Evolutionary conservation across 2,888 invertebrate genomes (phyloP).

Genomic region (Acleris cristana): DNA sequence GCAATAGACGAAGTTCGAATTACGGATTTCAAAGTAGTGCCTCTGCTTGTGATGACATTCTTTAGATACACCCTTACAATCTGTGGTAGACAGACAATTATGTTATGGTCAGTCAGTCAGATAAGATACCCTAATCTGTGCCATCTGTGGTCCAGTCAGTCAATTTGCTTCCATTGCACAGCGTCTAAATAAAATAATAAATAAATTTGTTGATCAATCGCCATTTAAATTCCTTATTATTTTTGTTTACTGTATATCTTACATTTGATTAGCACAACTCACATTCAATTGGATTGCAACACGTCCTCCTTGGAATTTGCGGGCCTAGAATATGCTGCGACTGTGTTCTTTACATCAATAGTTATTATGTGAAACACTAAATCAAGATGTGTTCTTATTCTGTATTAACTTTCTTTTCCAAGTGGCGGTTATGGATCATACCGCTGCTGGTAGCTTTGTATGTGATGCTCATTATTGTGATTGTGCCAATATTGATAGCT

Average conservation of each 20-base stretch:
- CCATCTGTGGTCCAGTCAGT: no score
- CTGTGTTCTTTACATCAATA: conserved; percentile 24
- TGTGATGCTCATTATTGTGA: conserved; percentile 90
- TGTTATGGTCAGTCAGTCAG: no score
- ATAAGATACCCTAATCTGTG: no score
- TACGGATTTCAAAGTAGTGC: no score
- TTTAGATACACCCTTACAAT: no score
- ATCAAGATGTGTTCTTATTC: conserved; percentile 70
- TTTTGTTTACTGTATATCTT: conserved; percentile 2
- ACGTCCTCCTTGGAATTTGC: conserved; percentile 5
- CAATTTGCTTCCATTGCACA: not conserved
- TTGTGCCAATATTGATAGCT: conserved; percentile 92
- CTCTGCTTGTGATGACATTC: no score
- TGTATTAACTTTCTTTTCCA: conserved; percentile 67
- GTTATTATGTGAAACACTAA: conserved; percentile 37
- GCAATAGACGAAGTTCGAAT: no score
- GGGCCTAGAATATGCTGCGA: conserved; percentile 24
- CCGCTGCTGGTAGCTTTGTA: conserved; percentile 92
- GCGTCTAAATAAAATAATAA: conserved; percentile 7
- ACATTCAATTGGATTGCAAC: not conserved
- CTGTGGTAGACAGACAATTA: no score
- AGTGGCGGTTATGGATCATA: conserved; percentile 95
- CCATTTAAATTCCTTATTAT: not conserved
- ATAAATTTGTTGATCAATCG: conserved; percentile 8
- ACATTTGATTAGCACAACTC: not conserved